Base-by-base conservation (phyloP, 2,113 vertebrate genomes). In the Coptodon rendalli region DNA sequence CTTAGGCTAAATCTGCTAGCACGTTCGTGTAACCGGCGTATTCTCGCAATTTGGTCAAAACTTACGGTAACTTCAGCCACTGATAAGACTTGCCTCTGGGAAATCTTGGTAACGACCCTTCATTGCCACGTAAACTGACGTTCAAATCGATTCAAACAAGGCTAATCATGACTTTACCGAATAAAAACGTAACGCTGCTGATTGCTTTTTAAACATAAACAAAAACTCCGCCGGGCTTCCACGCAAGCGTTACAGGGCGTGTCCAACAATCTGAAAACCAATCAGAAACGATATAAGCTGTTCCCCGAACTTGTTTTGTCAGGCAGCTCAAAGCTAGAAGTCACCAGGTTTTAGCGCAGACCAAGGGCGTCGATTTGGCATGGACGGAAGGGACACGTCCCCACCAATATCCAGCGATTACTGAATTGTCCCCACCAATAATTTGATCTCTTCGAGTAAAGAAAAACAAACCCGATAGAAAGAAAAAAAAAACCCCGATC, bases 171-270 rank as follows among this genome's bases (percentile, higher is more conserved):
- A 22, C 12, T 71, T 54, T 14, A 43, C 34, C 10, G 22, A 50
- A 50, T 76, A 50, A 76, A 50, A 5, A 48, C 5, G 24, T 48
- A 3, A 52, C n/a, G 17, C 22, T 3, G 19, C 7, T 14, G 10
- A n/a, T 8, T 45, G 24, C 3, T 4, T 27, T 89, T 89, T 5
- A 73, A 92, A 90, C 1, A 22, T 6, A 83, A 81, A 86, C 52
- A 80, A 27, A 81, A 80, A 82, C 8, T 27, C 88, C 81, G 88
- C 90, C 43, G n/a, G 6, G 1, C 9, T 3, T 38, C 29, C 3
- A 82, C 85, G 83, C 86, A 90, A 7, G 89, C 17, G 84, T 45
- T 2, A 2, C 0, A 4, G 2, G 82, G 56, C 6, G 73, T 2
- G 31, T 9, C 14, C 13, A 34, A 9, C 7, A 13, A 10, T 7